Base-by-base conservation (phyloP, 2,888 invertebrate species). In the Ischnus inquisitorius region DNA sequence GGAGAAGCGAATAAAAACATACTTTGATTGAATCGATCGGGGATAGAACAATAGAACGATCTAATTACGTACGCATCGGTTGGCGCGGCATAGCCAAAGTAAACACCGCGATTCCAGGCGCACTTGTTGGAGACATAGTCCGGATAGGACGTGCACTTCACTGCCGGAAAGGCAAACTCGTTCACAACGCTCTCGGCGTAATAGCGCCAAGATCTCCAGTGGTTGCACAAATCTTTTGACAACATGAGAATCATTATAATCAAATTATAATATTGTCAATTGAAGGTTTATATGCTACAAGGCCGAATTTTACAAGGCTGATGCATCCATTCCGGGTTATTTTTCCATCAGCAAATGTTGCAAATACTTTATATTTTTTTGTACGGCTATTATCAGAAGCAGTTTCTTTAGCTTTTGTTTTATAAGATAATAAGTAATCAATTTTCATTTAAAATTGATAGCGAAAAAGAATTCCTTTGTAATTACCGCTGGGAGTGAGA, bases 11-110 rank as follows among this genome's bases (percentile, higher is more conserved):
- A 39, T 67, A 60, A 65, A 51, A 14, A 2, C 6, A 34, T 22
- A 34, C 41, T 8, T 19, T 8, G 12, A 48, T 34, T 34, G 57
- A 46, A 68, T 12, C 4, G 43, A 72, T 48, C 19, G 67, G 54
- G 16, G n/a, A 62, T 25, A 16, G 25, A 46, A 69, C 22, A 62
- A 75, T 57, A 57, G 64, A 60, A 46, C n/a, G 2, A 34, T 14
- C 16, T 16, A 19, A 19, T 48, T 22, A 87, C 88, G 88, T 83
- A 91, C 91, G 64, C 34, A n/a, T 87, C 76, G 0, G 19, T 72
- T 4, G 89, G 87, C 1, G 86, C 76, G 0, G 79, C n/a, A 69
- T 90, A 91, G 28, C 90, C 90, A 14, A 87, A 87, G 64, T 88
- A 88, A 5, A 88, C 79, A 4, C 72, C 43, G 4, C 75, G 25